Percentiles rank a stretch among this genome's conserved stretches.
Evolutionary conservation across 2,113 vertebrate genomes (phyloP).

Genomic region (zebrafish (Danio rerio)): DNA sequence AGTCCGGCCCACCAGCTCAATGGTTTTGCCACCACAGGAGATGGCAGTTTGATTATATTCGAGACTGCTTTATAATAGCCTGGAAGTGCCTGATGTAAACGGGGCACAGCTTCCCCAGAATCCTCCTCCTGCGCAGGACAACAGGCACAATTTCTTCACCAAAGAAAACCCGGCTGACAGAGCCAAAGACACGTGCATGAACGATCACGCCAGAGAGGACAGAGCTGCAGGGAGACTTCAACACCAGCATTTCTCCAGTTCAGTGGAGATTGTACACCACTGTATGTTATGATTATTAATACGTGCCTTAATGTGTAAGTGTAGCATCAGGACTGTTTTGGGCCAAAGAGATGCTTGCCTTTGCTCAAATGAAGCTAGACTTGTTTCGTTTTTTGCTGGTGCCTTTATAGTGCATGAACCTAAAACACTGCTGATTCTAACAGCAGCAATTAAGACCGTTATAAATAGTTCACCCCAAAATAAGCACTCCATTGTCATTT

Average conservation of each 20-base stretch:
- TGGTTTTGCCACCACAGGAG: slow-evolving; percentile 44
- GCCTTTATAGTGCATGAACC: slow-evolving; percentile 15
- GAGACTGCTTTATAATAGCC: slow-evolving; percentile 72
- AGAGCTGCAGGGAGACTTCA: not conserved
- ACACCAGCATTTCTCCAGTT: slow-evolving; percentile 13
- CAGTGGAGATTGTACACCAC: not conserved
- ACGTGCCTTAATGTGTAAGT: slow-evolving; percentile 27
- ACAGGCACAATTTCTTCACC: not conserved
- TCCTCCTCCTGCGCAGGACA: not conserved
- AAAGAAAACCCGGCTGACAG: not conserved
- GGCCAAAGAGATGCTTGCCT: slow-evolving; percentile 11
- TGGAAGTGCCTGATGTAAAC: not conserved
- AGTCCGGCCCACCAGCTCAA: slow-evolving; percentile 47
- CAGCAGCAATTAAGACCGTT: not conserved
- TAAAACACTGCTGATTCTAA: not conserved
- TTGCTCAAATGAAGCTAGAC: not conserved
- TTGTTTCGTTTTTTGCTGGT: slow-evolving; percentile 1
- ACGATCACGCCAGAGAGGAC: not conserved
- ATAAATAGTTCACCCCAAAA: no score
- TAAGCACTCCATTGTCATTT: no score
- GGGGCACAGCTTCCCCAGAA: not conserved
- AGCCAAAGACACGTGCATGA: not conserved
- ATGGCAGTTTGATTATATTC: slow-evolving; percentile 67
- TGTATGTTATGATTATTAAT: not conserved
- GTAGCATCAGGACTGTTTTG: not conserved